Base-by-base conservation (phyloP, 2,113 vertebrate species). In the Notarius lentiginosus region DNA sequence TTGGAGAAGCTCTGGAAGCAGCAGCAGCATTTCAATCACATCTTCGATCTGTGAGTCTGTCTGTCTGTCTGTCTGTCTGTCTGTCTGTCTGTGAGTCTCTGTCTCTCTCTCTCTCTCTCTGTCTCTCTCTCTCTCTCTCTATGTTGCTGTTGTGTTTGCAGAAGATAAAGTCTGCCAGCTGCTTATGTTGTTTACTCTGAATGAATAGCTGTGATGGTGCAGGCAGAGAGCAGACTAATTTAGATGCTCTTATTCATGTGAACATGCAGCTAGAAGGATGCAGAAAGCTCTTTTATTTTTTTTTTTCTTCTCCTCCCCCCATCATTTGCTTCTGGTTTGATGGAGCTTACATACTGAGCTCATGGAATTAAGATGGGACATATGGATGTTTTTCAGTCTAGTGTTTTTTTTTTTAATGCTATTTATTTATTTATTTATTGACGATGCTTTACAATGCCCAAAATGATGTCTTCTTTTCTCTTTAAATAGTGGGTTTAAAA, bases 21-120 rank as follows among this genome's bases (percentile, higher is more conserved):
- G 85, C 77, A 68, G 85, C 82, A 87, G 66, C 68, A 53, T 83
- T 63, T 79, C 27, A 79, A 6, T 70, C 61, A 34, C 58, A 72
- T 22, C 85, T 75, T 88, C 22, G 20, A n/a, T 88, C 22, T 72
- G 47, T 84, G 70, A 58, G 55, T 86, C 60, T 68, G n/a, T 84
- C 53, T 68, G 65, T 83, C 58, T 18, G 27, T 47, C 56, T n/a
- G n/a, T n/a, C n/a, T n/a, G n/a, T n/a, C 53, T 68, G 65, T 83
- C 58, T 65, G 55, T 63, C n/a, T 53, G 41, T 51, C 72, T 51
- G 22, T 53, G 30, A 22, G 41, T 49, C 47, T 75, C 7, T 51
- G 18, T 49, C 18, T 49, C 72, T 49, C 20, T 55, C 18, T 53
- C 24, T 76, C 22, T n/a, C 11, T 76, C 47, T 24, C 20, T 76